phyloP scores from a whole-genome alignment of 2,797 vertebrate genomes.

The Karalla daura region DNA sequence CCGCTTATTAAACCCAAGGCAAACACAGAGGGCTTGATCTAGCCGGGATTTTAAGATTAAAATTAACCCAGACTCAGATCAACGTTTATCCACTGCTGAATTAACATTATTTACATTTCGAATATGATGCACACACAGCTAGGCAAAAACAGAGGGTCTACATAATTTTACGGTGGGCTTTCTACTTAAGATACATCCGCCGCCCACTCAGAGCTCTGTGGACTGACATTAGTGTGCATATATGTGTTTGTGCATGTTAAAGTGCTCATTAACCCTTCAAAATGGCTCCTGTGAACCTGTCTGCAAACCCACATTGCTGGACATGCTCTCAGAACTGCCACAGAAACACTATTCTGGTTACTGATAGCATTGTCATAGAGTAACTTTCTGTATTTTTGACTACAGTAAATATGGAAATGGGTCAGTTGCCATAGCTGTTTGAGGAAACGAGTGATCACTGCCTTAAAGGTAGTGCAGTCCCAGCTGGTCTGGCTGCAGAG shows the following conservation, averaged over 20 bases:
- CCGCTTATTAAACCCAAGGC: not conserved
- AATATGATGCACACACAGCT: not conserved
- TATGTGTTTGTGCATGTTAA: conserved; percentile 12
- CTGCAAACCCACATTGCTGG: conserved; percentile 21
- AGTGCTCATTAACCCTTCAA: conserved; percentile 35
- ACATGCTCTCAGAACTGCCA: conserved; percentile 5
- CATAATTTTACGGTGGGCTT: conserved; percentile 17
- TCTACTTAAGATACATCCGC: conserved; percentile 33
- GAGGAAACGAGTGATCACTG: not conserved
- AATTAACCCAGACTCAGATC: not conserved
- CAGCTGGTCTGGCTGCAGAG: conserved; percentile 2
- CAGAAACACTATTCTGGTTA: not conserved
- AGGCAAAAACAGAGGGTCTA: not conserved
- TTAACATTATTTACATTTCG: not conserved
- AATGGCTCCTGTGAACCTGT: conserved; percentile 34
- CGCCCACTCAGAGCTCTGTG: conserved; percentile 44
- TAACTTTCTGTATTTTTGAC: not conserved
- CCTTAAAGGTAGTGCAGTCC: conserved; percentile 3
- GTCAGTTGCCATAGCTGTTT: not conserved
- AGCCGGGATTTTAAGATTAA: not conserved
- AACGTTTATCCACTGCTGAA: not conserved
- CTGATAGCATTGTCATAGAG: conserved; percentile 10
- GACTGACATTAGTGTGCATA: conserved; percentile 15
- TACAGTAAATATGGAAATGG: not conserved
- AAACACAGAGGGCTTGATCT: not conserved